Evolutionary conservation across 92 coral and sea anemone species (phyloP).

Genomic region (Zoanthus sociatus): DNA sequence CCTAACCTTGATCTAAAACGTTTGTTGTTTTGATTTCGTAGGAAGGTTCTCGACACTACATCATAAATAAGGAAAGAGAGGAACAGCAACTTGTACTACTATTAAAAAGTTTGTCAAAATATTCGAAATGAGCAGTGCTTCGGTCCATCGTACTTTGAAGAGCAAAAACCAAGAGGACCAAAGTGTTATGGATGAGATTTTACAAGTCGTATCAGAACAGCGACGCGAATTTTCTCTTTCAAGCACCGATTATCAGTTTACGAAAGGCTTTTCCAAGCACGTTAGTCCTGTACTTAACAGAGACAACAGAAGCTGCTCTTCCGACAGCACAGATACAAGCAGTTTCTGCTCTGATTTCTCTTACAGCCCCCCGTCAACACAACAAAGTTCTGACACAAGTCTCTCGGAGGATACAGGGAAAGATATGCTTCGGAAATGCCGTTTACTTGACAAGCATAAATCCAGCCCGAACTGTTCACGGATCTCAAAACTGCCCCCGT

Average conservation of each 20-base stretch:
- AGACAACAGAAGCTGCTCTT: conserved; percentile 51
- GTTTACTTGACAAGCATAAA: conserved; percentile 1
- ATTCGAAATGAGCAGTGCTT: conserved; percentile 18
- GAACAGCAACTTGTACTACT: neutral
- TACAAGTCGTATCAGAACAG: conserved; percentile 85
- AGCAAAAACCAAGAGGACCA: conserved; percentile 69
- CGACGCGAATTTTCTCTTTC: conserved; percentile 71
- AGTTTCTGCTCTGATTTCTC: conserved; percentile 64
- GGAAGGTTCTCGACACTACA: neutral
- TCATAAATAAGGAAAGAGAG: neutral
- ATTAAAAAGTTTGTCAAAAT: too few relatives aligned
- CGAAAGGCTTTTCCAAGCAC: conserved; percentile 65
- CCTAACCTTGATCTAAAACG: too few relatives aligned
- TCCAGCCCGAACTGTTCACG: neutral
- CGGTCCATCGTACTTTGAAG: conserved; percentile 39
- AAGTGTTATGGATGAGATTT: conserved; percentile 78
- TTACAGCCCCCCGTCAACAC: conserved; percentile 74
- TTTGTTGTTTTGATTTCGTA: neutral
- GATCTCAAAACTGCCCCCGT: conserved; percentile 41
- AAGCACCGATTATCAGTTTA: conserved; percentile 77
- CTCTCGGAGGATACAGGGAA: conserved; percentile 57
- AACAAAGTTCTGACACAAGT: conserved; percentile 56
- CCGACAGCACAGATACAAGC: conserved; percentile 69
- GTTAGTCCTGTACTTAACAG: conserved; percentile 58
- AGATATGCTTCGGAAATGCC: conserved; percentile 41